Base-by-base conservation (phyloP, 2,797 vertebrate genomes). In the Ataeniobius toweri region DNA sequence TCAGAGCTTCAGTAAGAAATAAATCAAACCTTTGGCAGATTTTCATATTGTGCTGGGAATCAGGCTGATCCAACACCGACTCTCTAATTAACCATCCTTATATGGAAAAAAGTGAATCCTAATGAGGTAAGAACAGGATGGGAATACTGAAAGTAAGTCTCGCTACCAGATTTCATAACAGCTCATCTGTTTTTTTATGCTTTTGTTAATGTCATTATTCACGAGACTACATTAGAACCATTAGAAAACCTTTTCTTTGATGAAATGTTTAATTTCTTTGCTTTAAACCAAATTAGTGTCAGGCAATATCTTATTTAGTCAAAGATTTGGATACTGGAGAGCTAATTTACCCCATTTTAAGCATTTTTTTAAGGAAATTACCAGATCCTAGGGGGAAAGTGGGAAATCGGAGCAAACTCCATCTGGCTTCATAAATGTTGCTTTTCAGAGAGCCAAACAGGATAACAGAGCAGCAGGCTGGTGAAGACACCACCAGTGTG, bases 11-110 rank as follows among this genome's bases (percentile, higher is more conserved):
- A 51, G 80, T 72, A 73, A 80, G 71, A 83, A 84, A 81, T 76
- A 59, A 76, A 68, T 80, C 76, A 24, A 26, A 14, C 55, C 70
- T 67, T 83, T 26, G 6, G 68, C 76, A 75, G 78, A 71, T 41
- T 79, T 61, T 10, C 50, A 26, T 63, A 83, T 75, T 74, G 84
- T 82, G 76, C 84, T 81, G 83, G 80, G 88, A 89, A 63, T 73
- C 28, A 2, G 75, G 65, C 82, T 76, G 72, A 83, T 88, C 82
- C 71, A 79, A 84, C 86, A 78, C 68, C 20, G 41, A 81, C 74
- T 81, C 78, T 76, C 86, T 91, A 89, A 91, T 90, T 90, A 83
- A 81, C 77, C 74, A 18, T 73, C 26, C 20, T 74, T 53, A 72
- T 76, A 67, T 80, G 71, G 78, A 78, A 76, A 67, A 81, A 72